Conservation (phyloP, 2,888 invertebrate genomes). For the Tachina lurida region DNA sequence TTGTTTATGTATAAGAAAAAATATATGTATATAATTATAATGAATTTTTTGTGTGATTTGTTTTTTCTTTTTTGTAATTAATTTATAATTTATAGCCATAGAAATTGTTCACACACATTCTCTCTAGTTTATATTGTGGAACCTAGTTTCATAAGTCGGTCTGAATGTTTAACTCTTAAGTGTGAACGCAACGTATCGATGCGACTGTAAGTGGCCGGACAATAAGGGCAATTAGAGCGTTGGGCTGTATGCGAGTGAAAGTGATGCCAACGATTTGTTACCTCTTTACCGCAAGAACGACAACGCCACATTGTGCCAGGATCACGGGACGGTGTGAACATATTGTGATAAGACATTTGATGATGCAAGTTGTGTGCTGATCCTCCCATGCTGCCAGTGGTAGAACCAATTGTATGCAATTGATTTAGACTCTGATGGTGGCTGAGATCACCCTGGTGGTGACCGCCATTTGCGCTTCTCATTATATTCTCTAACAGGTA, state of each 20-base stretch:
- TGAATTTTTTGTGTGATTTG: not conserved
- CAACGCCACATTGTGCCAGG: conserved; percentile 91
- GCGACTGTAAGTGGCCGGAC: conserved; percentile 93
- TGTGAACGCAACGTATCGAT: conserved; percentile 93
- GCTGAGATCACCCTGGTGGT: conserved; percentile 70
- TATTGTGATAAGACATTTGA: conserved; percentile 90
- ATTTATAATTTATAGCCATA: conserved; percentile 62
- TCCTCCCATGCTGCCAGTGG: conserved; percentile 73
- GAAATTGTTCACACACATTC: conserved; percentile 36
- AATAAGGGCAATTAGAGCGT: conserved; percentile 91
- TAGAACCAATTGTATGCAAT: conserved; percentile 74
- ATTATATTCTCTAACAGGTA: conserved; percentile 79
- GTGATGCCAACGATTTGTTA: conserved; percentile 94
- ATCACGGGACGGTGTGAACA: conserved; percentile 90
- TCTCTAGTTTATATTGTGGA: conserved; percentile 78
- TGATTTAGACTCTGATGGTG: conserved; percentile 76
- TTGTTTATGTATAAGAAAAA: conserved; percentile 31
- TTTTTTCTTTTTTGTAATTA: conserved; percentile 41
- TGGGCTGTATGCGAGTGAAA: conserved; percentile 92
- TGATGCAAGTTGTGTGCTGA: conserved; percentile 81
- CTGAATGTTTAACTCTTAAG: conserved; percentile 89
- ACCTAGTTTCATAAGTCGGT: conserved; percentile 81
- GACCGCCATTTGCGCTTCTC: conserved; percentile 75
- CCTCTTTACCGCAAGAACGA: conserved; percentile 92
- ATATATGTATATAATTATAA: conserved; percentile 16